Base-by-base conservation (phyloP, 37 sponge, comb jelly and placozoan genomes). In the Mnemiopsis leidyi region DNA sequence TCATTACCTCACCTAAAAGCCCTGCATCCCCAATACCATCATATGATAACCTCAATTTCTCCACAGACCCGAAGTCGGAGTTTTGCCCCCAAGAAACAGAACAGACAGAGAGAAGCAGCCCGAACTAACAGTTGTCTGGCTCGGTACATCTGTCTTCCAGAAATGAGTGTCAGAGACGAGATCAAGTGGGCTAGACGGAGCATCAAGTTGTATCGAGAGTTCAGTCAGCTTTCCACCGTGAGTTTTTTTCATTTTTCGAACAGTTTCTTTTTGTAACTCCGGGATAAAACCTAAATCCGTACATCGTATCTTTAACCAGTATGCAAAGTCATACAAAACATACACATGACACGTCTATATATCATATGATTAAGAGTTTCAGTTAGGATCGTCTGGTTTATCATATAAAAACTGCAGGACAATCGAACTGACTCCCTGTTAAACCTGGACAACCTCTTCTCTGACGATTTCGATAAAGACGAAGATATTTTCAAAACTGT, bases 111-210 rank as follows among this genome's bases (percentile, higher is more conserved):
- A 37, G 90, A 85, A 39, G 90, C 61, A 1, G 9, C 90, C 32
- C 7, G 90, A 33, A 85, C 90, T 9, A 85, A 85, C 90, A 85
- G 90, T 21, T 85, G 90, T 26, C 90, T 32, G 39, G 90, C 36
- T 13, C 9, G 90, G 29, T 85, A 85, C 48, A 85, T 85, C 90
- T 38, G 61, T 40, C 48, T 85, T 0, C 90, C 90, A 23, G 61
- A 85, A 35, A 85, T 85, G 90, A 40, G 61, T n/a, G 90, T 85
- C 30, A 85, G 90, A 33, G 90, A 85, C 3, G 90, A 85, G 90
- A 85, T 85, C 23, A 38, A 40, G 61, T 85, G 90, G 90, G 90
- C 90, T 39, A 28, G 90, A 61, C 37, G 90, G 36, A 33, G 36
- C 23, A 85, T 85, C 26, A 85, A 85, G 36, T 37, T 85, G 48